Conservation (phyloP, 2,797 vertebrate species). For the Centroberyx gerrardi region DNA sequence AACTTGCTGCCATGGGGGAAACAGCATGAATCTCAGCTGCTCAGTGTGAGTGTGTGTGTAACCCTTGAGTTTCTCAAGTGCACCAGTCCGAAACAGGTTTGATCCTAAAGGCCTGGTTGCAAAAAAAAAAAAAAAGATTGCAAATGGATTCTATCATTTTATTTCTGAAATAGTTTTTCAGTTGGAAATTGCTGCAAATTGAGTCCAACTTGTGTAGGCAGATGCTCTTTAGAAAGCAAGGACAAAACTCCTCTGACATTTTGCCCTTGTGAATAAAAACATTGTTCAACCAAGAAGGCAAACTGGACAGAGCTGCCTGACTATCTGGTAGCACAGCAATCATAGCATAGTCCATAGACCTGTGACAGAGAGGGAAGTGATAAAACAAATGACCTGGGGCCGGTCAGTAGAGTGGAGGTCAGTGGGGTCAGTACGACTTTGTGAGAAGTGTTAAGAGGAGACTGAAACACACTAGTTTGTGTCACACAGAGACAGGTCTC, state of each 20-base stretch:
- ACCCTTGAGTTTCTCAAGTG: too few species aligned
- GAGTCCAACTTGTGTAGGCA: slow-evolving; percentile 5
- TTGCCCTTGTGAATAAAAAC: slow-evolving; percentile 43
- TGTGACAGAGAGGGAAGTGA: background rate
- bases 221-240: slow-evolving; percentile 35
- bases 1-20: background rate
- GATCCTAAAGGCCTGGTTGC: too few species aligned
- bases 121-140: too few species aligned
- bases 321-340: background rate
- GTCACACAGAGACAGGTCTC: too few species aligned
- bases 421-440: background rate
- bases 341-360: background rate
- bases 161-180: background rate
- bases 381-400: background rate
- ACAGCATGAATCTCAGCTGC: background rate
- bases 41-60: background rate
- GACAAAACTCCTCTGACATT: slow-evolving; percentile 15
- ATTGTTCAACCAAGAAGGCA: slow-evolving; percentile 38
- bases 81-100: too few species aligned
- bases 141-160: too few species aligned
- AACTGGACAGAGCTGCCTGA: slow-evolving; percentile 20
- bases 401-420: background rate
- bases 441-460: background rate
- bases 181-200: background rate
- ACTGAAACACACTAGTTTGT: background rate